Evolutionary conservation across 1,140 invertebrate genomes (phyloP).

Genomic region (Aricia agestis): DNA sequence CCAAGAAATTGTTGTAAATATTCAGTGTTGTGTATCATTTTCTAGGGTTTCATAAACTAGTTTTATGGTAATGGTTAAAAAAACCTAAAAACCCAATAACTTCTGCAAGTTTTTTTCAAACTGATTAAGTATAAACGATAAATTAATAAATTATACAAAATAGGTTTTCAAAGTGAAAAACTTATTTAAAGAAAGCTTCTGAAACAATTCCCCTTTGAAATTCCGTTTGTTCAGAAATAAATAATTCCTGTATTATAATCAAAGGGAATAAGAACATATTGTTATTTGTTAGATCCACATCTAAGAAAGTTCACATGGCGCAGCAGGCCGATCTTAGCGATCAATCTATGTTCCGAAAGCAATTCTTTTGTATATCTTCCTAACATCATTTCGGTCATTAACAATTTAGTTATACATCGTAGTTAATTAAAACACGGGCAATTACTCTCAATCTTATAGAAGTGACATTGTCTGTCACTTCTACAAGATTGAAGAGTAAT

Average conservation of each 20-base stretch:
- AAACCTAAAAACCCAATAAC: too few relatives aligned
- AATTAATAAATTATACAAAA: too few relatives aligned
- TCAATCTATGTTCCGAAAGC: slow-evolving; percentile 2
- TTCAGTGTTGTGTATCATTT: background rate
- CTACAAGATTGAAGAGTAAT: too few relatives aligned
- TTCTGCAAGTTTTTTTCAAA: too few relatives aligned
- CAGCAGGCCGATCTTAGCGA: background rate
- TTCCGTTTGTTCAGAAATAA: background rate
- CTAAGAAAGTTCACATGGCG: background rate
- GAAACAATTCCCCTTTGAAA: background rate
- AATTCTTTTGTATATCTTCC: background rate
- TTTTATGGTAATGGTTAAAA: too few relatives aligned
- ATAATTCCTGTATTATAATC: background rate
- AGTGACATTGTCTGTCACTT: too few relatives aligned
- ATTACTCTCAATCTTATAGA: background rate
- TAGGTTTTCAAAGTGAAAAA: background rate
- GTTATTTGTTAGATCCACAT: background rate
- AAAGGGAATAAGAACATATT: background rate
- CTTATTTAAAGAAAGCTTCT: background rate
- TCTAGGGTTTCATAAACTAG: too few relatives aligned
- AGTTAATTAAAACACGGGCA: background rate
- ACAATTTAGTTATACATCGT: background rate
- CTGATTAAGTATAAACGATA: too few relatives aligned
- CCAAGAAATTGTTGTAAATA: background rate
- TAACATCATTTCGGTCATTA: background rate